A percentile compares a stretch with the other conserved stretches of the same genome.
Conservation (phyloP, 2,888 invertebrate genomes). For the Cantharis flavilabris region DNA sequence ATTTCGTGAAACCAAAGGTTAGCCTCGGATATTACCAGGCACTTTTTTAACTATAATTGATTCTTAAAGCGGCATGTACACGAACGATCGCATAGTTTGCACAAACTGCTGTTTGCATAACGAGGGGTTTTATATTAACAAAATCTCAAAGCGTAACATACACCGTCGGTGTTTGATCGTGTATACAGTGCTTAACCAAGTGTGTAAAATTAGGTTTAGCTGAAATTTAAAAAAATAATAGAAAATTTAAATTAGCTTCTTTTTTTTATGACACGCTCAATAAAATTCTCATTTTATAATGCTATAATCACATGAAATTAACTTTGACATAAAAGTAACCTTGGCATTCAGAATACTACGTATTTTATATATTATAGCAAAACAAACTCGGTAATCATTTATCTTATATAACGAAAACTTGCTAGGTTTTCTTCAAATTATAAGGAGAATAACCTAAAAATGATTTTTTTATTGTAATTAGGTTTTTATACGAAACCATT, state of each 20-base stretch:
- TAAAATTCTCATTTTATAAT: neutral
- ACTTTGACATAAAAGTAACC: constrained; percentile 7
- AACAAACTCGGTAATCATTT: neutral
- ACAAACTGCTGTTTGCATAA: neutral
- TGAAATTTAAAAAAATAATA: neutral
- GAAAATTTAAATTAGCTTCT: neutral
- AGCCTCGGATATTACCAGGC: neutral
- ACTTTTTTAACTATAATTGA: neutral
- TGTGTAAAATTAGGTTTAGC: neutral
- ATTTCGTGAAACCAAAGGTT: neutral
- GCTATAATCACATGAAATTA: neutral
- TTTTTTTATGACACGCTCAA: neutral
- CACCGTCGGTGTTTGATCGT: neutral
- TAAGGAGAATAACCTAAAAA: neutral
- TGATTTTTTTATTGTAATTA: neutral
- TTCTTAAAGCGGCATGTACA: neutral
- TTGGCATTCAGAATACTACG: constrained; percentile 9
- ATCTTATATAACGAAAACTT: neutral
- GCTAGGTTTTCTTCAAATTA: neutral
- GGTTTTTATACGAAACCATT: neutral
- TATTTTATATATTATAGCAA: neutral
- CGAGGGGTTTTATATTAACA: neutral
- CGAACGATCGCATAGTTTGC: neutral
- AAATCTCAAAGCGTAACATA: neutral
- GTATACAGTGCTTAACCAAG: neutral